Evolutionary conservation across 2,113 vertebrate genomes (phyloP), one percentile per base, ranked within the genome.

Genomic region (Galbula dea): DNA sequence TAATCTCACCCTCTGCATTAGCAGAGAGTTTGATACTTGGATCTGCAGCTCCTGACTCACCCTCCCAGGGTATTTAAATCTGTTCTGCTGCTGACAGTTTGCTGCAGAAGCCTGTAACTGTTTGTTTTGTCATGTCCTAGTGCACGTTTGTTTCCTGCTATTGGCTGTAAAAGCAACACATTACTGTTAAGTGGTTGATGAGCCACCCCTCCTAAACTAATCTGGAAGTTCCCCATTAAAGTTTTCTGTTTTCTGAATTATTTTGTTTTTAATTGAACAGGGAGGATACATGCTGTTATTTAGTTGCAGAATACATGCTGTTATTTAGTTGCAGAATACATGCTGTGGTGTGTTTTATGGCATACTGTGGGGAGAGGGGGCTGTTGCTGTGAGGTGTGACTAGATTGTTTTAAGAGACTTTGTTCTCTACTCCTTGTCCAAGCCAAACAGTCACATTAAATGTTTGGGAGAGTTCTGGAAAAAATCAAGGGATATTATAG

Each of bases 1-100:
- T 41, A 72, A 76, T 94, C 83, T 91, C 43, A 73, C 77, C 6
- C 3, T 95, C 79, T 92, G 86, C 77, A 83, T 93, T 90, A 86
- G 58, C 37, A 46, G 72, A 43, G 27, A 55, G 55, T 95, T 93
- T 95, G 90, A 48, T 90, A 71, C 66, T 83, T 92, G 94, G 75
- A 71, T 85, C 73, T 17, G 17, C 84, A 86, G 65, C 67, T 67
- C 68, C 66, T 89, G 36, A 68, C 32, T 94, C 86, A 62, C 20
- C 19, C 89, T 93, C 55, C 29, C 39, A 76, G 65, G 91, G 58
- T 89, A 84, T 89, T 95, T 91, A 89, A 90, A 86, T 95, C 73
- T 13, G 2, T 88, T 88, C 39, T 91, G 57, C 83, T 84, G 43
- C 83, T 89, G 69, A 76, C 51, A 58, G 77, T 96, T 95, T 90